These are phyloP conservation scores for Nemapogon koenigi DNA, from an alignment of 2,888 invertebrate genomes.

Conservation along the genomic window DNA sequence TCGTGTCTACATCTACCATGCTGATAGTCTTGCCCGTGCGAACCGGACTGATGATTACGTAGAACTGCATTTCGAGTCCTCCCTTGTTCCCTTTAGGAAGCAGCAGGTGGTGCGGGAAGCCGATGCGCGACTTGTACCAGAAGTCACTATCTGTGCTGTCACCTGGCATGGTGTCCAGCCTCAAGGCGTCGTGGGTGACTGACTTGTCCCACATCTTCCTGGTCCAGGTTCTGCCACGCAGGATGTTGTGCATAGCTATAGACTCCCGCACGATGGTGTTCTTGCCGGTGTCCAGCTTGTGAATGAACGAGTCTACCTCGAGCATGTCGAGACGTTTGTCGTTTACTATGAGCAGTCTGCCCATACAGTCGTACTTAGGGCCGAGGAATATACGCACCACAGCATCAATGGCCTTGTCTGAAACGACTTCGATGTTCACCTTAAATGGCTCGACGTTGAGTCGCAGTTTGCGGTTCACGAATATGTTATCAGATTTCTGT, in stretches of 20 bases:
- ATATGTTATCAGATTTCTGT: conserved; percentile 48
- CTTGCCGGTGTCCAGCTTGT: conserved; percentile 68
- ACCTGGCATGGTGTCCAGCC: background rate
- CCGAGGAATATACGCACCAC: conserved; percentile 73
- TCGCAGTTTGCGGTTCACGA: conserved; percentile 66
- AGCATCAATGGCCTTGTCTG: conserved; percentile 63
- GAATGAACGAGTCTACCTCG: conserved; percentile 60
- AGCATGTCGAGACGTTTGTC: conserved; percentile 51
- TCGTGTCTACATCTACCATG: conserved; percentile 45
- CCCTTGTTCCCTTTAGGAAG: conserved; percentile 73
- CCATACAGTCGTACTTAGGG: conserved; percentile 73
- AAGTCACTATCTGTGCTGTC: background rate
- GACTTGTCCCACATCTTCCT: conserved; percentile 27
- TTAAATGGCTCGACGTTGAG: conserved; percentile 72
- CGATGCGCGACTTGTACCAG: conserved; percentile 25
- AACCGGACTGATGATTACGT: conserved; percentile 66
- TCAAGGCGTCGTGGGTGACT: conserved; percentile 42
- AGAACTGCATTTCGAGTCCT: conserved; percentile 70
- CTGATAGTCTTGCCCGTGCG: conserved; percentile 49
- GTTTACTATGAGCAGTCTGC: conserved; percentile 57
- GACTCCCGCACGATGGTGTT: conserved; percentile 75
- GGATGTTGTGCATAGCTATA: conserved; percentile 68
- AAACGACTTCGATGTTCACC: conserved; percentile 60
- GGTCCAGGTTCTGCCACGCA: conserved; percentile 64
- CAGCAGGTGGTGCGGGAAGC: conserved; percentile 73